Evolutionary conservation across 2,113 vertebrate genomes (phyloP).

Genomic region (Zootoca vivipara): DNA sequence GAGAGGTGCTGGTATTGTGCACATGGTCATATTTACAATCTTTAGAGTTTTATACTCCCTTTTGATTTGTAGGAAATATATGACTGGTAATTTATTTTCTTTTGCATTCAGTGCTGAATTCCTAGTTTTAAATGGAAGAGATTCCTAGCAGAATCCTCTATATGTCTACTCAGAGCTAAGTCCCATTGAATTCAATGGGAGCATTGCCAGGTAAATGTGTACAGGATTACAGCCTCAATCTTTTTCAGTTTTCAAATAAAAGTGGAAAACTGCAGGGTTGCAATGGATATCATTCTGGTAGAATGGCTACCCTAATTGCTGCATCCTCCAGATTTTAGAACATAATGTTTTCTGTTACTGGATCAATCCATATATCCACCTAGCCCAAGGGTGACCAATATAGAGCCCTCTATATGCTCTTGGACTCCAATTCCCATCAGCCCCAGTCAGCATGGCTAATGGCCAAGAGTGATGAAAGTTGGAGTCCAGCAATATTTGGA

Average conservation of each 20-base stretch:
- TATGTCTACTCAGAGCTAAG: background rate
- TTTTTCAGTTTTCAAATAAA: background rate
- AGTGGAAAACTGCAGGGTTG: slow-evolving; percentile 3
- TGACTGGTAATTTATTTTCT: slow-evolving; percentile 4
- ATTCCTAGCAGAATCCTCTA: background rate
- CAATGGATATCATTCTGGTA: background rate
- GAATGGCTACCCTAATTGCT: background rate
- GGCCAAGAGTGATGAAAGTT: no score
- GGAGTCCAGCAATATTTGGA: no score
- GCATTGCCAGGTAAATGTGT: background rate
- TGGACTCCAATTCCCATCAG: no score
- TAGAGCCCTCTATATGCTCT: no score
- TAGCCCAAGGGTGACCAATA: no score
- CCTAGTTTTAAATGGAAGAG: background rate
- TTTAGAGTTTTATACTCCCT: slow-evolving; percentile 12
- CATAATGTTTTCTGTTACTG: background rate
- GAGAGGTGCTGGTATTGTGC: background rate
- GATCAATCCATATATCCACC: background rate
- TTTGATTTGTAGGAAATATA: slow-evolving; percentile 15
- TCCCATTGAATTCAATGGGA: background rate
- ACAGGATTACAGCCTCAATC: background rate
- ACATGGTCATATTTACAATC: background rate
- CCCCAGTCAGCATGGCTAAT: no score
- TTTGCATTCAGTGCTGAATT: background rate
- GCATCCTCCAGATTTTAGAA: background rate